A percentile compares a stretch with the other conserved stretches of the same genome.
phyloP scores from a whole-genome alignment of 2,797 vertebrate genomes.

The Sarcophilus harrisii region DNA sequence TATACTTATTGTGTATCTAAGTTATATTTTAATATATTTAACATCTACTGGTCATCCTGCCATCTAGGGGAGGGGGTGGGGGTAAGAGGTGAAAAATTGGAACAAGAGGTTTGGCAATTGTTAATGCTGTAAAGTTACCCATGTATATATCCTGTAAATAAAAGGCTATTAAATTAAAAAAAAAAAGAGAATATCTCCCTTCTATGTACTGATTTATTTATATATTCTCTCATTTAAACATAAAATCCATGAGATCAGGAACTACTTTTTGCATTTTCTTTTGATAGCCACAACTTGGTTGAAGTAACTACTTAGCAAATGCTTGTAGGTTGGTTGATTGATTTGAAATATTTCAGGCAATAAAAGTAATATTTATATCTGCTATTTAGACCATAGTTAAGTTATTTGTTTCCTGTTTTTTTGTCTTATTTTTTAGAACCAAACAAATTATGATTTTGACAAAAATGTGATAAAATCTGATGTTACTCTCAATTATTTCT shows the following conservation, averaged over 20 bases:
- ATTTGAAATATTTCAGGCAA: neutral
- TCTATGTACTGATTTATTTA: neutral
- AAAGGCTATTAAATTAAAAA: too few species aligned
- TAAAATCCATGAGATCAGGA: neutral
- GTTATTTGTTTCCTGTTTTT: neutral
- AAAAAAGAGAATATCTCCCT: neutral
- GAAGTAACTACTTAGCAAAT: neutral
- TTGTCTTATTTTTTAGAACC: neutral
- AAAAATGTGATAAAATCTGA: conserved; percentile 81
- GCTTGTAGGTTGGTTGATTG: neutral
- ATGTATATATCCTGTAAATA: too few species aligned
- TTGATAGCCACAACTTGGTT: neutral
- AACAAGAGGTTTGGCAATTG: too few species aligned
- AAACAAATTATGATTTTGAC: neutral
- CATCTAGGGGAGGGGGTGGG: too few species aligned
- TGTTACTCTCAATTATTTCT: conserved; percentile 85
- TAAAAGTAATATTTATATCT: neutral
- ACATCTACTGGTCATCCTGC: too few species aligned
- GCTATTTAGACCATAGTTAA: neutral
- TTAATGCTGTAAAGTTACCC: too few species aligned
- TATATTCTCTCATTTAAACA: neutral
- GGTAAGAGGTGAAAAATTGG: too few species aligned
- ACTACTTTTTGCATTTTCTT: neutral
- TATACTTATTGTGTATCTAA: too few species aligned
- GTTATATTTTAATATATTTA: too few species aligned